Evolutionary conservation across 2,113 vertebrate genomes (phyloP).

Genomic region (Aspiorhynchus laticeps): DNA sequence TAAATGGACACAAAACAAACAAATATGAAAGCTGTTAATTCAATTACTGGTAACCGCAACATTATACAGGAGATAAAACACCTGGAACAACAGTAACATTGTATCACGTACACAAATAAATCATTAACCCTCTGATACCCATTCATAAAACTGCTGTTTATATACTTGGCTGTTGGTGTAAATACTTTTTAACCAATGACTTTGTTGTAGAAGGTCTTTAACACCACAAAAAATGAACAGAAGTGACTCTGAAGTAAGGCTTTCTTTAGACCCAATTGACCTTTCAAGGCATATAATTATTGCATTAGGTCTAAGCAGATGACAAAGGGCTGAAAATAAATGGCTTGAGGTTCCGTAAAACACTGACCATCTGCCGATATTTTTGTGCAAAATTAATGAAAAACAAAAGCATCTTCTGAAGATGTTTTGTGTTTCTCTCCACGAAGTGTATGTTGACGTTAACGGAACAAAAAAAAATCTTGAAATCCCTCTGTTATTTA

Average conservation of each 20-base stretch:
- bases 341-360: constrained; percentile 66
- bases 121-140: neutral
- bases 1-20: neutral
- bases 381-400: constrained; percentile 16
- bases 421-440: constrained; percentile 60
- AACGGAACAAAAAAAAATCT: neutral
- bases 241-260: constrained; percentile 16
- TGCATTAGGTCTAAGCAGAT: constrained; percentile 36
- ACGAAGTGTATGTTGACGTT: constrained; percentile 10
- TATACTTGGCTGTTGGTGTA: neutral
- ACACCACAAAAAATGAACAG: constrained; percentile 9
- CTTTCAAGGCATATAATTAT: constrained; percentile 27
- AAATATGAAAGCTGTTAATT: constrained; percentile 7
- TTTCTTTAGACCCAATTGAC: neutral
- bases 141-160: neutral
- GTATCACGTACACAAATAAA: neutral
- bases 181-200: constrained; percentile 8
- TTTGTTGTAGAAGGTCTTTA: neutral
- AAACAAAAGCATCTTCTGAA: constrained; percentile 19
- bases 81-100: constrained; percentile 1
- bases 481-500: neutral
- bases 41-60: neutral
- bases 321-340: constrained; percentile 41
- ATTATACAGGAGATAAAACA: neutral
- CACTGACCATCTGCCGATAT: constrained; percentile 43